These are phyloP conservation scores for Tragelaphus imberbis DNA, from an alignment of 2,113 vertebrate species.

Conservation along the genomic window DNA sequence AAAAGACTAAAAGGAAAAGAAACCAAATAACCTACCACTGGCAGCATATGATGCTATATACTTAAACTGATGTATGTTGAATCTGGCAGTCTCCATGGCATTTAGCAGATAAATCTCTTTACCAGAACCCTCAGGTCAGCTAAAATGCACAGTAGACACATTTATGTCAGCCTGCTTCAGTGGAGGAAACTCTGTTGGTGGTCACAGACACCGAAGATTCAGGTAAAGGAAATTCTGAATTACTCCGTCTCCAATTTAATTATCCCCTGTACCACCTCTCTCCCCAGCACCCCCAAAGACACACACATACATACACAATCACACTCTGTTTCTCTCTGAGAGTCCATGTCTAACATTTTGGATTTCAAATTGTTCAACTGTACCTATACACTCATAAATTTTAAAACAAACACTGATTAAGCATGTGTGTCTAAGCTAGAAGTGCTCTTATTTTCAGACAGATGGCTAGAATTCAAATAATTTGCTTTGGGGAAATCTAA, in stretches of 20 bases:
- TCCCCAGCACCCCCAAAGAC: neutral
- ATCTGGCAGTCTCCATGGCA: constrained; percentile 74
- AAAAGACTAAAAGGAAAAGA: constrained; percentile 53
- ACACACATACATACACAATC: neutral
- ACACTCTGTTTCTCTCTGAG: neutral
- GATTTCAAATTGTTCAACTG: constrained; percentile 49
- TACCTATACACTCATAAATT: constrained; percentile 66
- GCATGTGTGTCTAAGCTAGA: constrained; percentile 57
- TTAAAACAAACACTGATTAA: constrained; percentile 63
- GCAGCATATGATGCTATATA: constrained; percentile 54
- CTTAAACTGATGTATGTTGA: constrained; percentile 77
- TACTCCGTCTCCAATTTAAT: constrained; percentile 57
- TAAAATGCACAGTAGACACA: constrained; percentile 68
- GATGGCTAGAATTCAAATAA: constrained; percentile 63
- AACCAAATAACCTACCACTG: constrained; percentile 59
- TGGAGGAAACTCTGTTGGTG: constrained; percentile 78
- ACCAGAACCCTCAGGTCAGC: constrained; percentile 76
- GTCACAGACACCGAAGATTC: constrained; percentile 76
- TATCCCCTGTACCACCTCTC: neutral
- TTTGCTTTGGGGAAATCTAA: constrained; percentile 67
- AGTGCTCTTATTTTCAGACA: constrained; percentile 68
- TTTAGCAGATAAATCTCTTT: constrained; percentile 83
- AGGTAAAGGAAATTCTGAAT: constrained; percentile 80
- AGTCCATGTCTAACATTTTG: neutral
- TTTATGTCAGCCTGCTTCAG: constrained; percentile 64